A percentile compares a stretch with the other conserved stretches of the same genome.
These are phyloP conservation scores for Zaprionus africanus DNA, from an alignment of 1,140 invertebrate species.

Conservation along the genomic window DNA sequence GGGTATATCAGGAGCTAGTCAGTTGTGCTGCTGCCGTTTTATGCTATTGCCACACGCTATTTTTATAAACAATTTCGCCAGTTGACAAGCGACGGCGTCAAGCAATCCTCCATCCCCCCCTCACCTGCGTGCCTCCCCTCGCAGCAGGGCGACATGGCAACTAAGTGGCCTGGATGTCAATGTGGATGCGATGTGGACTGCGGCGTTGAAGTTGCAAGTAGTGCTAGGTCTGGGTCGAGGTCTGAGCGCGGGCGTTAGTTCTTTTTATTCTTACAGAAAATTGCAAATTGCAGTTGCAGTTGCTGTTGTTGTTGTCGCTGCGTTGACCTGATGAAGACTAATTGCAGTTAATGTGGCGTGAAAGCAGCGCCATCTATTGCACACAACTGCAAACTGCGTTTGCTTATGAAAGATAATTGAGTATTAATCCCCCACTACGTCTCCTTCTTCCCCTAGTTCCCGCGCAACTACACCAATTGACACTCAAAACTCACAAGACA, in stretches of 20 bases:
- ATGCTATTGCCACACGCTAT: slow-evolving; percentile 78
- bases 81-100: slow-evolving; percentile 72
- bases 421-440: slow-evolving; percentile 8
- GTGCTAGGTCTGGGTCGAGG: slow-evolving; percentile 32
- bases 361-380: slow-evolving; percentile 64
- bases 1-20: slow-evolving; percentile 21
- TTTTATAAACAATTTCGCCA: slow-evolving; percentile 81
- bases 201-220: slow-evolving; percentile 24
- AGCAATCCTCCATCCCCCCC: slow-evolving; percentile 4
- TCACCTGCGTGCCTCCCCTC: neutral
- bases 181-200: slow-evolving; percentile 32
- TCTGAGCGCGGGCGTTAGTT: slow-evolving; percentile 46
- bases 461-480: slow-evolving; percentile 8
- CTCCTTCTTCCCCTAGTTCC: neutral
- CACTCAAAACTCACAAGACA: slow-evolving; percentile 26
- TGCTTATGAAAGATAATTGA: slow-evolving; percentile 24
- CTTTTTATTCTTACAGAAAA: slow-evolving; percentile 31
- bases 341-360: slow-evolving; percentile 73
- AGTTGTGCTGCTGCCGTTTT: slow-evolving; percentile 43
- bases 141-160: slow-evolving; percentile 62
- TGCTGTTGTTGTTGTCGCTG: slow-evolving; percentile 65
- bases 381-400: slow-evolving; percentile 19
- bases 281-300: slow-evolving; percentile 64
- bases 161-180: slow-evolving; percentile 69
- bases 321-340: slow-evolving; percentile 76